These are phyloP conservation scores for Chromoteleia sp. DNA, from an alignment of 2,888 invertebrate genomes.

Conservation along the genomic window DNA sequence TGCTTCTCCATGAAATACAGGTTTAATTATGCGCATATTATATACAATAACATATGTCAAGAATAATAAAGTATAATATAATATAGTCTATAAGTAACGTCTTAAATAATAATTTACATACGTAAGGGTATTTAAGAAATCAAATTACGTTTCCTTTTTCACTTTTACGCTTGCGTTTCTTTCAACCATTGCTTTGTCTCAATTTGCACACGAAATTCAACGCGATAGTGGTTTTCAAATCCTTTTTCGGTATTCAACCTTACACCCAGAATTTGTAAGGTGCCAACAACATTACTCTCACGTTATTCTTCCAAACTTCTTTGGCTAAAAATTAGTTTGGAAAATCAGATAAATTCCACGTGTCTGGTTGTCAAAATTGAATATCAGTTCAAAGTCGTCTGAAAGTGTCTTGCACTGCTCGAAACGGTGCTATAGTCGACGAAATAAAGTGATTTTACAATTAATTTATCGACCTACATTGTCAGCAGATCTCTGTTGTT, in stretches of 20 bases:
- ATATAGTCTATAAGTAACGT: conserved; percentile 30
- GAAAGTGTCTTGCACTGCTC: conserved; percentile 17
- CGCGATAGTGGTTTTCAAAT: background rate
- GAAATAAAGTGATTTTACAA: background rate
- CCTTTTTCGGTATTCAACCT: background rate
- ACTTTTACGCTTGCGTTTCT: conserved; percentile 19
- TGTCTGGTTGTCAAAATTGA: background rate
- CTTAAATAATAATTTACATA: conserved; percentile 37
- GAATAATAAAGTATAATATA: conserved; percentile 37
- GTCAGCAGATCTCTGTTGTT: no score
- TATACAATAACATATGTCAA: conserved; percentile 52
- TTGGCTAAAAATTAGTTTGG: background rate
- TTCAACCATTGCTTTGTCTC: conserved; percentile 14
- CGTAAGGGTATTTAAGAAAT: conserved; percentile 27
- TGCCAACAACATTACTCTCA: background rate
- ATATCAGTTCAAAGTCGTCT: conserved; percentile 2
- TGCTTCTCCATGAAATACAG: conserved; percentile 46
- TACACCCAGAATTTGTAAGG: background rate
- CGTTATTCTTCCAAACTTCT: background rate
- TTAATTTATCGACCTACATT: no score
- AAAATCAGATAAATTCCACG: background rate
- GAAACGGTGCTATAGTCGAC: background rate
- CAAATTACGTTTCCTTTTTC: conserved; percentile 5
- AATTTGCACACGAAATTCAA: background rate
- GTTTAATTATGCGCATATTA: conserved; percentile 49